Evolutionary conservation across 2,888 invertebrate genomes (phyloP).

Genomic region (Volucella inanis): DNA sequence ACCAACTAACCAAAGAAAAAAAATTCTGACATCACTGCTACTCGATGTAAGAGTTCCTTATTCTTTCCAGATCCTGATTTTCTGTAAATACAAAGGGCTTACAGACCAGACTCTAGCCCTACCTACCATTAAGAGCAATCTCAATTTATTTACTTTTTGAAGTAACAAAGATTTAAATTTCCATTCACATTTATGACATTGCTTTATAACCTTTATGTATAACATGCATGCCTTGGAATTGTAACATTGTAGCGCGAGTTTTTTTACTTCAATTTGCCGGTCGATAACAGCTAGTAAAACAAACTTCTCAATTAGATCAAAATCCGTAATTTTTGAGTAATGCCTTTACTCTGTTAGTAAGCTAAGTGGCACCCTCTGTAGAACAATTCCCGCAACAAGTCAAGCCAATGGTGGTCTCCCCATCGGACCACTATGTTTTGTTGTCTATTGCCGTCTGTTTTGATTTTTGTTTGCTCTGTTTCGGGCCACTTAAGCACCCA

Average conservation of each 20-base stretch:
- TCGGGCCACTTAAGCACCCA: conserved; percentile 73
- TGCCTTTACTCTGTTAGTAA: conserved; percentile 56
- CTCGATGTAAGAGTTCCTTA: too few relatives aligned
- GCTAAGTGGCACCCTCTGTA: conserved; percentile 64
- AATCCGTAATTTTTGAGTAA: conserved; percentile 73
- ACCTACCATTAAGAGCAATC: too few relatives aligned
- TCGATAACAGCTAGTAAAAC: conserved; percentile 63
- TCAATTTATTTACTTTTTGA: too few relatives aligned
- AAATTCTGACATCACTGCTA: too few relatives aligned
- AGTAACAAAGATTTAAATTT: too few relatives aligned
- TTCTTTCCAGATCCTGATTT: too few relatives aligned
- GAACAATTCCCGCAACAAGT: conserved; percentile 58
- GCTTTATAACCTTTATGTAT: too few relatives aligned
- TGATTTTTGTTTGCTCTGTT: conserved; percentile 43
- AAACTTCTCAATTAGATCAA: conserved; percentile 73
- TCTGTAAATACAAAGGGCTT: too few relatives aligned
- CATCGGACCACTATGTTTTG: neutral
- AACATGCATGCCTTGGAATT: too few relatives aligned
- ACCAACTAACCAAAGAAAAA: too few relatives aligned
- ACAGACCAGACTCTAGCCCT: too few relatives aligned
- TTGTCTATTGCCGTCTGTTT: conserved; percentile 17
- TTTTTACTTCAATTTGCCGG: conserved; percentile 22
- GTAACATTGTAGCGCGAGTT: neutral
- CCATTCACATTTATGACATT: too few relatives aligned
- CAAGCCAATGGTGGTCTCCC: conserved; percentile 53